These are phyloP conservation scores for Aphis gossypii DNA, from an alignment of 1,140 invertebrate genomes.

Conservation along the genomic window DNA sequence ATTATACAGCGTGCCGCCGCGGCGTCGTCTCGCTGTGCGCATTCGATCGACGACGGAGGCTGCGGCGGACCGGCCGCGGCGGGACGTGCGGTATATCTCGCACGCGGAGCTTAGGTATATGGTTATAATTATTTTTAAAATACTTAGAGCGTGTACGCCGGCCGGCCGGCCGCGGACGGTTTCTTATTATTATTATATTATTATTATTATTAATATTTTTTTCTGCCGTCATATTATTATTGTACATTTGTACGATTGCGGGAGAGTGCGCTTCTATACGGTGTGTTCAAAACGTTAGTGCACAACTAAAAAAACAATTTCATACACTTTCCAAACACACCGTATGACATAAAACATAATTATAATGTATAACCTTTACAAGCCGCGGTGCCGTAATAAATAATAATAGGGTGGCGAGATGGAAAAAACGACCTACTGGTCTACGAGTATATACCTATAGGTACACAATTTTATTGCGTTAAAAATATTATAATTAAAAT, in stretches of 20 bases:
- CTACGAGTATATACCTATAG: too few relatives aligned
- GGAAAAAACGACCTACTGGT: too few relatives aligned
- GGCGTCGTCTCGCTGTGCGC: neutral
- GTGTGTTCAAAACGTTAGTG: neutral
- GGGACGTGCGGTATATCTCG: neutral
- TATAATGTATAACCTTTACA: too few relatives aligned
- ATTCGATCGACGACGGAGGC: neutral
- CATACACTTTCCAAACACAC: neutral
- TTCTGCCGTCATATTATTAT: slow-evolving; percentile 21
- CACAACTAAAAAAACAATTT: neutral
- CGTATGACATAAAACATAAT: neutral
- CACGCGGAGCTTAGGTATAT: slow-evolving; percentile 29
- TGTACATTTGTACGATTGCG: neutral
- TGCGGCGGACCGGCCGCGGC: neutral
- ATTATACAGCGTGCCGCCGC: slow-evolving; percentile 18
- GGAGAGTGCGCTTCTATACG: neutral
- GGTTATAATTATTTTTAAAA: slow-evolving; percentile 45
- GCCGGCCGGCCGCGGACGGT: slow-evolving; percentile 19
- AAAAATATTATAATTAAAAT: too few relatives aligned
- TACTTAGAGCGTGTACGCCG: neutral
- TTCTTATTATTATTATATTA: slow-evolving; percentile 16
- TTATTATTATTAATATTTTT: neutral
- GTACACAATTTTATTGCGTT: too few relatives aligned
- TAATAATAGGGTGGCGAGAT: too few relatives aligned
- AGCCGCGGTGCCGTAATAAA: too few relatives aligned